Base-by-base conservation (phyloP, 2,113 vertebrate species). In the Coreoperca whiteheadi region DNA sequence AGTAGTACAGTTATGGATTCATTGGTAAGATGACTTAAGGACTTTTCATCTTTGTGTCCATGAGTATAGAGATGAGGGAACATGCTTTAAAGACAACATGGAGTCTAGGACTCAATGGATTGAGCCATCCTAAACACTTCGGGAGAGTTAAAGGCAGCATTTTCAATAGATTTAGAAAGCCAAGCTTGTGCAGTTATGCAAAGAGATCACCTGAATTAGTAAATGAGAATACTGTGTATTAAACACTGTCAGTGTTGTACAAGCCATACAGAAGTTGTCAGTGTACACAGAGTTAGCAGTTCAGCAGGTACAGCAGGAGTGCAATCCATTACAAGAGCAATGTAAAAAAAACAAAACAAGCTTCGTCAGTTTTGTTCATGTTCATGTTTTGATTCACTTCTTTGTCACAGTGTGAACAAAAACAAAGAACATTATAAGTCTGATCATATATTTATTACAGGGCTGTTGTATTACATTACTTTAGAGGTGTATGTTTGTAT, bases 171-270 rank as follows among this genome's bases (percentile, higher is more conserved):
- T 41, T 30, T 11, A n/a, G 28, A 82, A 53, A 82, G 64, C 34
- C 48, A 54, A 60, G 21, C 23, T 28, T 51, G 4, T 25, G 28
- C 18, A 15, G 43, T 69, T 71, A 48, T 59, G 51, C n/a, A 28
- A 43, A 85, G 61, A 68, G 16, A 66, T 51, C 16, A 18, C 6
- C 1, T 71, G 34, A 77, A n/a, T 60, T 34, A 41, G 37, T 71
- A 14, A 51, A 32, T 63, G 34, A 6, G 20, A 61, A 75, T 23
- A 34, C 15, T 48, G 14, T 25, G 20, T 53, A 8, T 70, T 39
- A 23, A 21, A 56, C n/a, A 46, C 23, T 39, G 23, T 34, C 8
- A 32, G 37, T 65, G 69, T 34, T 56, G 50, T 34, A 56, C 4
- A 16, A 50, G 61, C 20, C n/a, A 8, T 59, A 14, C 5, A 60